These are phyloP conservation scores for Leptodactylus fallax DNA, from an alignment of 2,797 vertebrate genomes.

Conservation along the genomic window DNA sequence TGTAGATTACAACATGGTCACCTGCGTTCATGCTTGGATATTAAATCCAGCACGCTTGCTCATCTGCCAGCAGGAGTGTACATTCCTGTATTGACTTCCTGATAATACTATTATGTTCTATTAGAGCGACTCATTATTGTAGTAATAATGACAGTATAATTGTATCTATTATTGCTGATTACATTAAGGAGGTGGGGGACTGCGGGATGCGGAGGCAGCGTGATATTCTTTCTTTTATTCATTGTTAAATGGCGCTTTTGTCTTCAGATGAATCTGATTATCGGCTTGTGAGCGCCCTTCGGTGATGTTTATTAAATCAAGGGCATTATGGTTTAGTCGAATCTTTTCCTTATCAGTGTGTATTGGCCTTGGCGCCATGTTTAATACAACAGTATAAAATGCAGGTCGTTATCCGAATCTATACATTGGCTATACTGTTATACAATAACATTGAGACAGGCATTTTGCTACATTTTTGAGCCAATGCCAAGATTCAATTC, in stretches of 20 bases:
- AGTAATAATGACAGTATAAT: slow-evolving; percentile 25
- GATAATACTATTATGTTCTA: slow-evolving; percentile 27
- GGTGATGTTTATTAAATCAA: slow-evolving; percentile 9
- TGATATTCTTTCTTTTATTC: neutral
- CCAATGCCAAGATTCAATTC: too few species aligned
- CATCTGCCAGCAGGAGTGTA: neutral
- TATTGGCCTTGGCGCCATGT: neutral
- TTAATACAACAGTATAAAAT: too few species aligned
- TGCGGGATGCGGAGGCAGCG: neutral
- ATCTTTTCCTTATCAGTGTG: neutral
- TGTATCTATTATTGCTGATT: slow-evolving; percentile 41
- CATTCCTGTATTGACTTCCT: slow-evolving; percentile 34
- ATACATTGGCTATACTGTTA: too few species aligned
- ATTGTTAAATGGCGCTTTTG: neutral
- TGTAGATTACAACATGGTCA: neutral
- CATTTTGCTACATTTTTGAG: too few species aligned
- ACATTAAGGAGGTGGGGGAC: slow-evolving; percentile 1
- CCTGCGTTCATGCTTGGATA: neutral
- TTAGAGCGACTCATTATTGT: slow-evolving; percentile 8
- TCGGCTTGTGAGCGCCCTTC: neutral
- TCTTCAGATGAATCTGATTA: slow-evolving; percentile 13
- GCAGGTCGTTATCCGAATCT: too few species aligned
- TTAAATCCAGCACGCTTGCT: neutral
- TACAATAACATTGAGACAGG: too few species aligned
- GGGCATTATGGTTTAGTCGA: too few species aligned